These are phyloP conservation scores for Beris morrisii DNA, from an alignment of 2,888 invertebrate genomes.

Conservation along the genomic window DNA sequence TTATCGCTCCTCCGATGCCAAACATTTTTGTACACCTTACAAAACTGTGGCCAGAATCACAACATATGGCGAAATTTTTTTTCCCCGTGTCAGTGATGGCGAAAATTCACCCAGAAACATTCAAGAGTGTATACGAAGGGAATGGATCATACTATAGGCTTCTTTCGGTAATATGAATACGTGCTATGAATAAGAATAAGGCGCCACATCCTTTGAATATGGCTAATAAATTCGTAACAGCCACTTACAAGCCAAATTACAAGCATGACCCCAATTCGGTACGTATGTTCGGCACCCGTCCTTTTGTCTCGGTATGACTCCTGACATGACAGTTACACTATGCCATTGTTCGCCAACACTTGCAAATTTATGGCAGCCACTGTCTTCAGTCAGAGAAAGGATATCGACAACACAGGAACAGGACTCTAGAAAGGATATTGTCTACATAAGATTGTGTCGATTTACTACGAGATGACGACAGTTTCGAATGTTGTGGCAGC, in stretches of 20 bases:
- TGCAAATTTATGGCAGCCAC: background rate
- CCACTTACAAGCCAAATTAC: constrained; percentile 24
- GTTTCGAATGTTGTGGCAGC: no score
- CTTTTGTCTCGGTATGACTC: no score
- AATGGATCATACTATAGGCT: constrained; percentile 4
- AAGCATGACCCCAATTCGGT: constrained; percentile 5
- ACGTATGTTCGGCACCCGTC: no score
- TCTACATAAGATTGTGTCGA: no score
- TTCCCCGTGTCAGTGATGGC: background rate
- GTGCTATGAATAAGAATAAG: constrained; percentile 22
- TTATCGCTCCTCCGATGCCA: no score
- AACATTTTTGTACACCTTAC: no score
- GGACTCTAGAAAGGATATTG: no score
- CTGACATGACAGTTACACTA: no score
- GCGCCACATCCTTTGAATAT: background rate
- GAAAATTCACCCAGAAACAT: constrained; percentile 3
- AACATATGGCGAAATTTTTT: background rate
- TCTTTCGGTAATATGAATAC: constrained; percentile 12
- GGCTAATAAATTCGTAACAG: constrained; percentile 26
- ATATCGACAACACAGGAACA: no score
- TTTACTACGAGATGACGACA: no score
- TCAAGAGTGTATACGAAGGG: no score
- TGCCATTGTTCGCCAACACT: constrained; percentile 4
- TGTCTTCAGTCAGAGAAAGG: no score
- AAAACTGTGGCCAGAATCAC: background rate